Evolutionary conservation across 2,888 invertebrate species (phyloP).

Genomic region (Cephus sareptanus): DNA sequence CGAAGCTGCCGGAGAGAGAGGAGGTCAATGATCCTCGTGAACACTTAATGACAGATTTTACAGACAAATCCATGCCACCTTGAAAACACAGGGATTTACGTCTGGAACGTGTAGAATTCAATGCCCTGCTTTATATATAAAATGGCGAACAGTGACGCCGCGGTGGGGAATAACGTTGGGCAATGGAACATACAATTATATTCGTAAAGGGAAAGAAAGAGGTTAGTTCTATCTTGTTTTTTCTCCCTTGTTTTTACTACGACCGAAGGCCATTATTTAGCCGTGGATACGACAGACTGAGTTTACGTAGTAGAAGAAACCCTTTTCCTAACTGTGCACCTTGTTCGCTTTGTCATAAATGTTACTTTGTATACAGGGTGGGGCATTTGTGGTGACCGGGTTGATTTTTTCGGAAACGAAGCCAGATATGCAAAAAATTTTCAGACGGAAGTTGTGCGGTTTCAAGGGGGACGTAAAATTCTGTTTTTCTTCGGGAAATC

Average conservation of each 20-base stretch:
- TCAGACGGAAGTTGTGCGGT: no score
- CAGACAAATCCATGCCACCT: not conserved
- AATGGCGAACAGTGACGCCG: not conserved
- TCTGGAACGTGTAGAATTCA: not conserved
- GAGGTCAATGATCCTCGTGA: not conserved
- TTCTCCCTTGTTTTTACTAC: not conserved
- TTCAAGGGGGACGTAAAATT: no score
- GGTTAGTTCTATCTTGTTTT: not conserved
- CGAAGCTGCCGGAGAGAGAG: not conserved
- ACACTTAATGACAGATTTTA: not conserved
- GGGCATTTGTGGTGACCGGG: no score
- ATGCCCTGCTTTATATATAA: not conserved
- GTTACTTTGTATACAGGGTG: not conserved
- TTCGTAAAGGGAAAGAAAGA: not conserved
- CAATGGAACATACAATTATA: not conserved
- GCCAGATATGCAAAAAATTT: no score
- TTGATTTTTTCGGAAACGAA: no score
- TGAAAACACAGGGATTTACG: not conserved
- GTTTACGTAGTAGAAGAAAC: not conserved
- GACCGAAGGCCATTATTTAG: not conserved
- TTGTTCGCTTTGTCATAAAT: not conserved
- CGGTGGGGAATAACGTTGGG: not conserved
- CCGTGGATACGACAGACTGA: not conserved
- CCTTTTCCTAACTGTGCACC: not conserved
- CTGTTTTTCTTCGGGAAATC: no score